phyloP scores from a whole-genome alignment of 2,888 invertebrate species.

The Gari tellinella region DNA sequence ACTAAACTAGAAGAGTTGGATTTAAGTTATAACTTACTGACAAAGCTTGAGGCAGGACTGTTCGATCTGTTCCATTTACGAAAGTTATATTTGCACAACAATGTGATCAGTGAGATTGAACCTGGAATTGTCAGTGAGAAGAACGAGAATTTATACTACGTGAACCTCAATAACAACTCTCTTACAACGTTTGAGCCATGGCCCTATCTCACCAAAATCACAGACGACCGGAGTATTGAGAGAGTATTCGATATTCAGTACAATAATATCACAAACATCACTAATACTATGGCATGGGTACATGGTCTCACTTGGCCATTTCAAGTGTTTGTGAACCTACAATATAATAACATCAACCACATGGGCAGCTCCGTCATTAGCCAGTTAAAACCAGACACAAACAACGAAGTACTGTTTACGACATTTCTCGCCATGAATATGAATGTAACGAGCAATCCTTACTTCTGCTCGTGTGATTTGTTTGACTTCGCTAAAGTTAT shows the following conservation, averaged over 20 bases:
- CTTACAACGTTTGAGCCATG: constrained; percentile 60
- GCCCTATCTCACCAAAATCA: constrained; percentile 51
- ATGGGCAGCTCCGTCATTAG: constrained; percentile 9
- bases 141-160: constrained; percentile 25
- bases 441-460: constrained; percentile 57
- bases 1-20: constrained; percentile 31
- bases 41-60: constrained; percentile 22
- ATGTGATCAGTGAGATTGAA: constrained; percentile 55
- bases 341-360: constrained; percentile 39
- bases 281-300: constrained; percentile 57
- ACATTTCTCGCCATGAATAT: constrained; percentile 25
- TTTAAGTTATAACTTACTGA: constrained; percentile 29
- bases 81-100: constrained; percentile 39
- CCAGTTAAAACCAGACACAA: constrained; percentile 18
- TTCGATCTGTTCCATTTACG: constrained; percentile 26
- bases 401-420: not conserved
- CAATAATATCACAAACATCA: constrained; percentile 46
- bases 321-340: constrained; percentile 45
- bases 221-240: constrained; percentile 10
- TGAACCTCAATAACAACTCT: constrained; percentile 50
- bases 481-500: constrained; percentile 31
- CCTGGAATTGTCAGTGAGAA: constrained; percentile 49
- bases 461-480: constrained; percentile 56
- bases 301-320: constrained; percentile 51
- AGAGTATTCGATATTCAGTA: constrained; percentile 45